Percentiles rank a stretch among this genome's conserved stretches.
Evolutionary conservation across 2,888 invertebrate genomes (phyloP).

Genomic region (Platerodrilus igneus): DNA sequence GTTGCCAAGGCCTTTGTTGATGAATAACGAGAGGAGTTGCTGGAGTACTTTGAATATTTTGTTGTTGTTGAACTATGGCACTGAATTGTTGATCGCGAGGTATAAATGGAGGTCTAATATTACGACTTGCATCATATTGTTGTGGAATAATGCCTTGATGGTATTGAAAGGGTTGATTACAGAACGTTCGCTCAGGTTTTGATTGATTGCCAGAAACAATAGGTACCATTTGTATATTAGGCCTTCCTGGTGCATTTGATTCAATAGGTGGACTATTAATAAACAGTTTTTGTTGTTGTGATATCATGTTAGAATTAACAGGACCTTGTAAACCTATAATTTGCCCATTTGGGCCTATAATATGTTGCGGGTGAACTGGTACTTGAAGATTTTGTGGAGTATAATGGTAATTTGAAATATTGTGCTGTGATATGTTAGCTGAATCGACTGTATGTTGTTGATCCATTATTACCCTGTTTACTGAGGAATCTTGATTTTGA

Average conservation of each 20-base stretch:
- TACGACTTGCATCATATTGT: conserved; percentile 45
- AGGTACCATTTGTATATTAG: conserved; percentile 41
- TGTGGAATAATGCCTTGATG: conserved; percentile 35
- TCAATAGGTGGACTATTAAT: conserved; percentile 43
- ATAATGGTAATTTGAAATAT: conserved; percentile 21
- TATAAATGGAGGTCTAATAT: conserved; percentile 33
- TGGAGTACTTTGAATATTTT: conserved; percentile 9
- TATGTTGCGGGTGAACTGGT: conserved; percentile 41
- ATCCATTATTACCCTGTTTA: conserved; percentile 36
- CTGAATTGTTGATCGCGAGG: conserved; percentile 26
- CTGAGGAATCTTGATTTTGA: conserved; percentile 40
- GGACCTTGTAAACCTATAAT: conserved; percentile 56
- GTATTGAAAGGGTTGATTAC: conserved; percentile 30
- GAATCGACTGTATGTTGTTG: conserved; percentile 25
- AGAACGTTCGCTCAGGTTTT: conserved; percentile 32
- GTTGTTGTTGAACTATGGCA: conserved; percentile 25
- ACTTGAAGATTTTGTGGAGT: conserved; percentile 17
- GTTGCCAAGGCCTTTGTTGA: conserved; percentile 38
- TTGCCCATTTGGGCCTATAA: conserved; percentile 58
- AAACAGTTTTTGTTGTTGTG: conserved; percentile 41
- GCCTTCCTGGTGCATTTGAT: conserved; percentile 45
- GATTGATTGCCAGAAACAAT: conserved; percentile 35
- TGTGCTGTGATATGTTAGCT: conserved; percentile 30
- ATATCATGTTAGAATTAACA: conserved; percentile 42
- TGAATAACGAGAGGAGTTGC: conserved; percentile 25